Evolutionary conservation across 2,797 vertebrate species (phyloP).

Genomic region (Oceanodroma leucorhoa): DNA sequence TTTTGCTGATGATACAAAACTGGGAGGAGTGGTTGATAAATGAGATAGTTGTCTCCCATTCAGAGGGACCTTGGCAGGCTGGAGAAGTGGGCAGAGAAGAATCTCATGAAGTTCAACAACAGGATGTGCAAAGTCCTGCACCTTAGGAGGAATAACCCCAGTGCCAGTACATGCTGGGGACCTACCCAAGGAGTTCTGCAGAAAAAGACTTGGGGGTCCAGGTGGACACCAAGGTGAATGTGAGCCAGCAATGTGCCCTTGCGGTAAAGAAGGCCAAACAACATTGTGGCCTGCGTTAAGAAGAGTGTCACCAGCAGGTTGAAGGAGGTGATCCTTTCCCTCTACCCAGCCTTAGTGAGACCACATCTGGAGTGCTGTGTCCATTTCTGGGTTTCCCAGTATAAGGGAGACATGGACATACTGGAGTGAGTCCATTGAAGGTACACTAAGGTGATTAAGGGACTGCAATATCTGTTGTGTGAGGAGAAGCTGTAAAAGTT

Average conservation of each 20-base stretch:
- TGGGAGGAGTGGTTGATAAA: background rate
- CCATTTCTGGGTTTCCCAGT: background rate
- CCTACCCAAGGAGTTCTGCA: background rate
- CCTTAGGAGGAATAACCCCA: background rate
- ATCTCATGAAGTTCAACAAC: background rate
- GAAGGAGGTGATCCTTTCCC: background rate
- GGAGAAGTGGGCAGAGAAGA: background rate
- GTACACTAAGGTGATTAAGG: background rate
- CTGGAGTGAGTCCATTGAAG: background rate
- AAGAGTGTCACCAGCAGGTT: background rate
- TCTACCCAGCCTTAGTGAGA: background rate
- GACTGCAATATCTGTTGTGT: background rate
- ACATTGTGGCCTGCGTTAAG: background rate
- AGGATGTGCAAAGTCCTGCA: background rate
- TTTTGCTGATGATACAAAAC: background rate
- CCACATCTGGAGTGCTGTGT: background rate
- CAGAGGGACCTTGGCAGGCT: rapidly evolving
- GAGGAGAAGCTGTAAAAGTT: background rate
- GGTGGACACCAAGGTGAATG: background rate
- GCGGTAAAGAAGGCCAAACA: background rate
- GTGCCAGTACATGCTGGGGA: background rate
- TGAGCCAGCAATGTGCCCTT: background rate
- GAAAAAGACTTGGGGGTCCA: background rate
- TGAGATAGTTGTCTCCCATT: background rate
- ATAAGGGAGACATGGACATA: background rate